Percentiles rank a stretch among this genome's conserved stretches.
Conservation (phyloP, 2,888 invertebrate genomes). For the Dyspetes luteomarginatus region DNA sequence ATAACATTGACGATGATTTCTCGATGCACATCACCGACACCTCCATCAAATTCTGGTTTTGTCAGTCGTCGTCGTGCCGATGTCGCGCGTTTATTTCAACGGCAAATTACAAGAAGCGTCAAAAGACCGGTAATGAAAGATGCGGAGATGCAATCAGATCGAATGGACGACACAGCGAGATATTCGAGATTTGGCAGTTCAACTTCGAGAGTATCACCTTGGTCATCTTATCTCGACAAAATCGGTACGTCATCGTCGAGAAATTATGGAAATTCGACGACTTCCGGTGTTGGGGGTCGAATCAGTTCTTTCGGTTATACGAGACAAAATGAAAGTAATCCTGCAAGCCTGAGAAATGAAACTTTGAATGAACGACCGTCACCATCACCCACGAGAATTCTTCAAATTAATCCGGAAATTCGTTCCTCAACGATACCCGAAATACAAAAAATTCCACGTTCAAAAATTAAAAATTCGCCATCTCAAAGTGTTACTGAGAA, state of each 20-base stretch:
- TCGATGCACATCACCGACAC: constrained; percentile 91
- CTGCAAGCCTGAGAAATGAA: constrained; percentile 13
- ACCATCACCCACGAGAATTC: constrained; percentile 26
- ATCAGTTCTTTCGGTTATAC: constrained; percentile 77
- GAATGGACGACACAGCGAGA: constrained; percentile 88
- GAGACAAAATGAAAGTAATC: constrained; percentile 72
- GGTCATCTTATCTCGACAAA: constrained; percentile 86
- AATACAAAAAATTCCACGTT: constrained; percentile 32
- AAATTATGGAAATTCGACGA: constrained; percentile 56
- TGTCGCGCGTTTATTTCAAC: constrained; percentile 89
- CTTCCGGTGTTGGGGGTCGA: constrained; percentile 71
- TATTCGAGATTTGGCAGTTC: constrained; percentile 86
- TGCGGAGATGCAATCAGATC: constrained; percentile 90
- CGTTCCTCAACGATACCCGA: constrained; percentile 44
- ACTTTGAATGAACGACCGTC: constrained; percentile 34
- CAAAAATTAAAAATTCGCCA: constrained; percentile 44
- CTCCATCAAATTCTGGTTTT: constrained; percentile 86
- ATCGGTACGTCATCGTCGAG: constrained; percentile 58
- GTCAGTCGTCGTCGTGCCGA: constrained; percentile 89
- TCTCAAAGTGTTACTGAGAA: constrained; percentile 42
- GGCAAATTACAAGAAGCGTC: constrained; percentile 86
- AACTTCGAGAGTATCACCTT: constrained; percentile 86
- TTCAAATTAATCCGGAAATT: constrained; percentile 12
- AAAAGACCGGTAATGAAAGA: constrained; percentile 86
- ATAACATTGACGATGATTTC: constrained; percentile 88